Evolutionary conservation across 2,888 invertebrate species (phyloP), one percentile per base, ranked within the genome.

Genomic region (Epinotia demarniana): DNA sequence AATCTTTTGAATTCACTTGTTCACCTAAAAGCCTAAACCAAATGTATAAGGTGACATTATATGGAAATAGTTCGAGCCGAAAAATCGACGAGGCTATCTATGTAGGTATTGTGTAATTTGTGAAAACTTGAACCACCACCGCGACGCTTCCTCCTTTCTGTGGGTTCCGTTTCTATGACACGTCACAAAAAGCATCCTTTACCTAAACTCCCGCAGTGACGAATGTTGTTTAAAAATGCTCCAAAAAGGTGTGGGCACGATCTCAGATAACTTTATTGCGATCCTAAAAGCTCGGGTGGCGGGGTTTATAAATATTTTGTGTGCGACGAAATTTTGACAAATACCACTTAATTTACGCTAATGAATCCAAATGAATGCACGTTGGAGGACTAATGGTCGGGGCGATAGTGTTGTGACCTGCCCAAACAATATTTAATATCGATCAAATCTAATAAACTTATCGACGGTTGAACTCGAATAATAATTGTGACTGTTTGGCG

Each of bases 261-360:
- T 84, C 81, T 79, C 79, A 78, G 82, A 82, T 87, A 87, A 88
- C 82, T 87, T 90, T 89, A 89, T 85, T 83, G 84, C 81, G 83
- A 78, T 82, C 84, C 85, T 84, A 86, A 88, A 85, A 82, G 83
- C 84, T 79, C 77, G 85, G 85, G 86, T 87, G 87, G 88, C 85
- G 83, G 81, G 83, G 87, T 90, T 90, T 91, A 91, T 90, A 91
- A 91, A 92, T 92, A 90, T 92, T 92, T 92, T 89, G 89, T 88
- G 85, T 87, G 83, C 79, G 86, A 86, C 86, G 86, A 89, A 88
- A 86, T 89, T 92, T 91, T 92, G 92, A 93, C 92, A 92, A 92
- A 93, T 93, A 93, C 91, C 88, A 91, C 92, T 93, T 93, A 92
- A 93, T 93, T 92, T 92, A 90, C 89, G 89, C 90, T 92, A 93